Evolutionary conservation across 1,140 invertebrate species (phyloP).

Genomic region (Drosophila mojavensis): DNA sequence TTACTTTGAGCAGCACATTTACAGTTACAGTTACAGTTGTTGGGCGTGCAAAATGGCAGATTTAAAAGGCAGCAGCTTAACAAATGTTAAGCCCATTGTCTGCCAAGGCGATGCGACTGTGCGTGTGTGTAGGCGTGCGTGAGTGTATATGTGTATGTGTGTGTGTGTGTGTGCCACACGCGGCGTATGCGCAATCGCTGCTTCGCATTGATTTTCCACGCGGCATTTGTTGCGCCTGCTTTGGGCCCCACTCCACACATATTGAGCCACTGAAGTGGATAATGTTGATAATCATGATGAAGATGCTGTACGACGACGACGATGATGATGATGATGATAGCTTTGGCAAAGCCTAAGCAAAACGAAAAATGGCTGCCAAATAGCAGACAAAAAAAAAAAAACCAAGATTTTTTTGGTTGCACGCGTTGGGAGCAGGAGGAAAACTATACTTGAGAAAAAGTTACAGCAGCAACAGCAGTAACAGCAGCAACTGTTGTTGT

Average conservation of each 20-base stretch:
- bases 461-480: slow-evolving; percentile 3
- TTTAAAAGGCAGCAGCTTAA: slow-evolving; percentile 42
- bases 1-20: slow-evolving; percentile 44
- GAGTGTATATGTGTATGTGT: slow-evolving; percentile 5
- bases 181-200: slow-evolving; percentile 56
- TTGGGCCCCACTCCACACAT: background rate
- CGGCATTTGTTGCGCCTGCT: slow-evolving; percentile 24
- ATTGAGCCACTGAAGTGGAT: slow-evolving; percentile 40
- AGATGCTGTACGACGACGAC: background rate
- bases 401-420: slow-evolving; percentile 6
- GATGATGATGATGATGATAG: slow-evolving; percentile 8
- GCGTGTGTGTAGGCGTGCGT: background rate
- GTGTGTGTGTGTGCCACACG: slow-evolving; percentile 14
- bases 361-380: slow-evolving; percentile 67
- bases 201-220: slow-evolving; percentile 68
- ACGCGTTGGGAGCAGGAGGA: slow-evolving; percentile 40
- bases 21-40: slow-evolving; percentile 40
- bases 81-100: slow-evolving; percentile 50
- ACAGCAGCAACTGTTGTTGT: slow-evolving; percentile 7
- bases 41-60: slow-evolving; percentile 41
- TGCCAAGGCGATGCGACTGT: slow-evolving; percentile 8
- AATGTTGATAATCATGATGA: slow-evolving; percentile 30
- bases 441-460: slow-evolving; percentile 69
- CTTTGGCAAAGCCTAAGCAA: slow-evolving; percentile 25
- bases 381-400: slow-evolving; percentile 31